A percentile compares a stretch with the other conserved stretches of the same genome.
These are phyloP conservation scores for Clarias gariepinus DNA, from an alignment of 2,113 vertebrate genomes.

Conservation along the genomic window DNA sequence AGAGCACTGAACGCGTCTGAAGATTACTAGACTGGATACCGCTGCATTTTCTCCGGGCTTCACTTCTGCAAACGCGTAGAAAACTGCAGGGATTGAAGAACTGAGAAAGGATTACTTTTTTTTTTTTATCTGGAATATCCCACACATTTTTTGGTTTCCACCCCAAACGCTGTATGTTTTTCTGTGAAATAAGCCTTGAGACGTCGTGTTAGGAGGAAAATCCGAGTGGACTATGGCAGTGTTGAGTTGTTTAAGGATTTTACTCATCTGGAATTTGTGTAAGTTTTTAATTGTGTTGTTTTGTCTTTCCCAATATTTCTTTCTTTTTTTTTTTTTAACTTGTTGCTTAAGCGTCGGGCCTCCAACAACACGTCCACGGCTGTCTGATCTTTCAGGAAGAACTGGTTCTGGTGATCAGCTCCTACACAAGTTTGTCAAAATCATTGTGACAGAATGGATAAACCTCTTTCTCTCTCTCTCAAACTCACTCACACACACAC, in stretches of 20 bases:
- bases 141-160: no score
- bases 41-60: not conserved
- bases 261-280: conserved; percentile 32
- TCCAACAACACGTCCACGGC: conserved; percentile 52
- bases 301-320: not conserved
- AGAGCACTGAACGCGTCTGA: not conserved
- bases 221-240: conserved; percentile 21
- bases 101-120: not conserved
- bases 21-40: not conserved
- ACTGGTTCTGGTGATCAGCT: conserved; percentile 69
- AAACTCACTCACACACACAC: not conserved
- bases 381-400: conserved; percentile 68
- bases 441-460: conserved; percentile 29
- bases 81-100: not conserved
- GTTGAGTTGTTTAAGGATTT: conserved; percentile 18
- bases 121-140: not conserved
- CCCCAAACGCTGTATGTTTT: not conserved
- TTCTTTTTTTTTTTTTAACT: not conserved
- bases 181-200: not conserved
- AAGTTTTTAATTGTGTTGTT: conserved; percentile 27
- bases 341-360: conserved; percentile 21
- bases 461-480: conserved; percentile 36
- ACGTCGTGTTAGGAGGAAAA: not conserved
- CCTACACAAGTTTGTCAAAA: conserved; percentile 23
- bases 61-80: not conserved